These are phyloP conservation scores for Porites lutea DNA, from an alignment of 64 coral and sea anemone genomes.

Conservation along the genomic window DNA sequence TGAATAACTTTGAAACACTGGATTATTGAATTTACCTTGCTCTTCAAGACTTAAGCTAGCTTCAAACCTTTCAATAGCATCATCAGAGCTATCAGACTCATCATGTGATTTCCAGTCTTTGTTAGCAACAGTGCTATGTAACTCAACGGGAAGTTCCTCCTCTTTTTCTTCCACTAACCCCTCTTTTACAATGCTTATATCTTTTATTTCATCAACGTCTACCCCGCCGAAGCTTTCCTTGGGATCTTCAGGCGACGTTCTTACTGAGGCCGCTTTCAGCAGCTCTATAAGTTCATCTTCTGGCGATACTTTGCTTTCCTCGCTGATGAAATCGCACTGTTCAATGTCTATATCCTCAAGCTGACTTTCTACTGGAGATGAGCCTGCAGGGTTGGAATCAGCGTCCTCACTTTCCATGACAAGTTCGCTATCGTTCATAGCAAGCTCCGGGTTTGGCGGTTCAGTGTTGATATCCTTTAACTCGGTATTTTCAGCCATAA, in stretches of 20 bases:
- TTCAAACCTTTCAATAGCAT: slow-evolving; percentile 42
- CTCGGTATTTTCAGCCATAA: background rate
- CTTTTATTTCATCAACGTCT: background rate
- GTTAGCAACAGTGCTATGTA: background rate
- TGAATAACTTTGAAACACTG: background rate
- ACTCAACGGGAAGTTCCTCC: background rate
- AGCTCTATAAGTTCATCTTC: slow-evolving; percentile 85
- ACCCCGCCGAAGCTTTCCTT: slow-evolving; percentile 2
- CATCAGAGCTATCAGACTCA: slow-evolving; percentile 19
- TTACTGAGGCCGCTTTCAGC: slow-evolving; percentile 47
- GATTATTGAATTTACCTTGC: background rate
- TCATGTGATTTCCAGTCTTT: background rate
- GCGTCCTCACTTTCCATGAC: background rate
- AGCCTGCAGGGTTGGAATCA: background rate
- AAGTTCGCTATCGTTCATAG: background rate
- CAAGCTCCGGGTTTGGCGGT: background rate
- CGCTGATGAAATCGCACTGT: slow-evolving; percentile 83
- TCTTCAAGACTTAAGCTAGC: background rate
- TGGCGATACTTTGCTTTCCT: slow-evolving; percentile 53
- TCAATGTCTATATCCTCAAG: slow-evolving; percentile 93
- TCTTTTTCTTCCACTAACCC: background rate
- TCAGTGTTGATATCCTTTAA: too few species aligned
- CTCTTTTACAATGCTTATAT: background rate
- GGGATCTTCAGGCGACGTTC: slow-evolving; percentile 23
- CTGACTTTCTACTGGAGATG: slow-evolving; percentile 62